Base-by-base conservation (phyloP, 2,113 vertebrate genomes). In the Brienomyrus longianalis region DNA sequence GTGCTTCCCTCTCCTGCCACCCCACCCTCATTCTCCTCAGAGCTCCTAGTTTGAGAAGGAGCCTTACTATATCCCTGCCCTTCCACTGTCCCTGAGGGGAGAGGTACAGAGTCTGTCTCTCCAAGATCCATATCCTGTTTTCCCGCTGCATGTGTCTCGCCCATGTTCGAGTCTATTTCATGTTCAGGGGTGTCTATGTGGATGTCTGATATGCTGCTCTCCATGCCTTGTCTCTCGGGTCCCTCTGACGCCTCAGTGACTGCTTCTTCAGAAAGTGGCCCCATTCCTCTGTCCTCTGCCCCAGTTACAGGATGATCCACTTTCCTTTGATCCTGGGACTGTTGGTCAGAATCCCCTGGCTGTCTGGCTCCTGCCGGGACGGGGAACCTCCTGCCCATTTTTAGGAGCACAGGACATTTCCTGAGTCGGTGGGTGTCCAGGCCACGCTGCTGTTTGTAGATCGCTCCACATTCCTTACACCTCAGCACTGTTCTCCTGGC, bases 401-500 rank as follows among this genome's bases (percentile, higher is more conserved):
- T 95, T n/a, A 94, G 92, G 13, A 95, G 90, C 13, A 94, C 92
- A 0, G 96, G 95, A 83, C 98, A 98, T 90, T 97, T 99, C 89
- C 96, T 97, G 21, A 96, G 92, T 10, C 96, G 91, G 87, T 99
- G 98, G 1, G 97, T 97, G 77, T 97, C 96, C 10, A 99, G 96
- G 11, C 97, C 97, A 5, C 97, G 96, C 84, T 94, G 96, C 89
- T 98, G 98, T 92, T 98, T 99, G 93, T 98, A 99, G 91, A 93
- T 94, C n/a, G 96, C 95, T 0, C 98, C 97, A 0, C 98, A 99
- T 47, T 96, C 95, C 0, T 19, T 56, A 90, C 98, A 98, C 15
- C 94, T 27, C 0, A 97, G 95, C 0, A 94, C 94, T 45, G 93
- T 92, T n/a, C 91, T 94, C 90, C 93, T 96, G 83, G 93, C 92